Evolutionary conservation across 2,797 vertebrate species (phyloP), one percentile per base, ranked within the genome.

Genomic region (Lithobates sylvaticus): DNA sequence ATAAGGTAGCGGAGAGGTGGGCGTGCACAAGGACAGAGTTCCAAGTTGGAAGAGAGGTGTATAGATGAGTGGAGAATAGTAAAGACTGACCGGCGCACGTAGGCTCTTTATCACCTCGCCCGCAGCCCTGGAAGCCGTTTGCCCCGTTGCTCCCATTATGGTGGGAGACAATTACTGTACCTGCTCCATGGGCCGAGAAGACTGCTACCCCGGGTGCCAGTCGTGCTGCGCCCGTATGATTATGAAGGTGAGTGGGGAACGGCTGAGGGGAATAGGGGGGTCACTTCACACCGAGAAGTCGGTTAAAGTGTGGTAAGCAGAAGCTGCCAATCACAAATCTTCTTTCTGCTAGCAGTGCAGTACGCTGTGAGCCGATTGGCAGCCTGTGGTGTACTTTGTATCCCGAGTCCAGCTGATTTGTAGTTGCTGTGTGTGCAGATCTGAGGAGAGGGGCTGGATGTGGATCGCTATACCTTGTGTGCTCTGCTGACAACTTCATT

Each of bases 181-280:
- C 13, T 77, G 67, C 34, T 15, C 79, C 2, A 61, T n/a, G 13
- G 13, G 64, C 67, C 29, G 36, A 10, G 79, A 86, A 27, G 67
- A 86, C 7, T 47, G 67, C 13, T 83, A 78, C 39, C n/a, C 27
- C 10, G 54, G 50, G 21, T 86, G 72, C 54, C 85, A 71, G 29
- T 32, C 26, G 0, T 70, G 72, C 29, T 71, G 44, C 36, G n/a
- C 72, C 72, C 65, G 13, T n/a, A 64, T 74, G 36, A 65, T 34
- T 16, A 27, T 78, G 26, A 77, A 83, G 80, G 85, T 86, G 27
- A 13, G 73, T 42, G 5, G 4, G 23, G 23, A 23, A 61, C 15
- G 50, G 50, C 13, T 39, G 6, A 8, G 6, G 5, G 9, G 39
- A 6, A 7, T 0, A 36, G 1, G 7, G 18, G 15, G 15, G 15